A percentile compares a stretch with the other conserved stretches of the same genome.
phyloP scores from a whole-genome alignment of 2,797 vertebrate species.

The Sparus aurata region DNA sequence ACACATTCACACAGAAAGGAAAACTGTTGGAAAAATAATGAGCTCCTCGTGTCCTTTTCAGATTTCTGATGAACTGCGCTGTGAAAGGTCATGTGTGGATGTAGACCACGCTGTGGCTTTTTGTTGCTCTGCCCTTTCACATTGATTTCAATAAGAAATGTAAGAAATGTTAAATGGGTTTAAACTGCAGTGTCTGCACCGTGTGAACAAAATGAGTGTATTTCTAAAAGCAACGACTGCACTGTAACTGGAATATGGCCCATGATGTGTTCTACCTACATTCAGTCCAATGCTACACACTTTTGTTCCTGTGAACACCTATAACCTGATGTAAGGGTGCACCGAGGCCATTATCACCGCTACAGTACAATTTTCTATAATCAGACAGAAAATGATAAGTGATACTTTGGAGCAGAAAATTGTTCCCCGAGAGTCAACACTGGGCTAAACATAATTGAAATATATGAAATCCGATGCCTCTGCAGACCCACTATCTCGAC shows the following conservation, averaged over 20 bases:
- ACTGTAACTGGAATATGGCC: background rate
- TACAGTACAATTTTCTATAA: slow-evolving; percentile 18
- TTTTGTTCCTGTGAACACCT: slow-evolving; percentile 1
- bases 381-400: slow-evolving; percentile 35
- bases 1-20: background rate
- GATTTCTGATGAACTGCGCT: background rate
- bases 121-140: background rate
- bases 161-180: background rate
- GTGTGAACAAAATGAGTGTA: background rate
- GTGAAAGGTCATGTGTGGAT: background rate
- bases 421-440: background rate
- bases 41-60: background rate
- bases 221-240: background rate
- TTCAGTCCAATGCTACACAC: background rate
- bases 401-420: slow-evolving; percentile 15
- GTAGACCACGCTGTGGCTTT: background rate
- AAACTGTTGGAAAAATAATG: slow-evolving; percentile 6
- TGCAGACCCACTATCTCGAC: background rate
- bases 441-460: background rate
- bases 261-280: background rate
- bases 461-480: slow-evolving; percentile 1
- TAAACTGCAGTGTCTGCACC: background rate
- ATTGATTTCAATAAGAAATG: background rate
- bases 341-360: background rate
- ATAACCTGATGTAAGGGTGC: background rate